Evolutionary conservation across 2,888 invertebrate species (phyloP).

Genomic region (Brachynemurus nebulosus): DNA sequence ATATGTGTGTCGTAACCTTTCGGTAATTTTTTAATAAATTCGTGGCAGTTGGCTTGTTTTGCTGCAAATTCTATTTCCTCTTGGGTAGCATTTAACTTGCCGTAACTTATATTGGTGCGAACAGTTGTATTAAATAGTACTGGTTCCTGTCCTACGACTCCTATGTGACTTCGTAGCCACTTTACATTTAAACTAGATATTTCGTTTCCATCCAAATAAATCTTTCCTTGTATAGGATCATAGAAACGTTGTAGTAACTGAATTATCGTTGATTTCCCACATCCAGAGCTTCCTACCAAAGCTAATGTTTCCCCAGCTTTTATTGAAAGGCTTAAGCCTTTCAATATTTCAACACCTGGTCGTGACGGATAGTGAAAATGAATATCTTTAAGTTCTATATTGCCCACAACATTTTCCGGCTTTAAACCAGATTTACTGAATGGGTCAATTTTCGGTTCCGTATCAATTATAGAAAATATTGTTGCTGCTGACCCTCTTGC

Average conservation of each 20-base stretch:
- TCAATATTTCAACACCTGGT: constrained; percentile 52
- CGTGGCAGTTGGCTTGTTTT: constrained; percentile 61
- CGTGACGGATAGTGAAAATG: constrained; percentile 67
- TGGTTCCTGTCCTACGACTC: constrained; percentile 80
- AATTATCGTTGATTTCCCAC: constrained; percentile 70
- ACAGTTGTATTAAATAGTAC: constrained; percentile 72
- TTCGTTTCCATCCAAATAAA: constrained; percentile 46
- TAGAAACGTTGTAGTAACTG: constrained; percentile 65
- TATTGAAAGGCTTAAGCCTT: constrained; percentile 47
- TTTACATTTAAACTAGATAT: constrained; percentile 53
- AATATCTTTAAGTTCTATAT: constrained; percentile 52
- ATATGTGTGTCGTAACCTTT: constrained; percentile 61
- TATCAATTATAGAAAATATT: constrained; percentile 59
- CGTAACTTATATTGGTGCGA: constrained; percentile 67
- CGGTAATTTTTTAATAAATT: constrained; percentile 58
- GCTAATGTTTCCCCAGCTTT: constrained; percentile 54
- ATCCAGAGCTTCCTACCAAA: constrained; percentile 59
- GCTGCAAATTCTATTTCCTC: constrained; percentile 56
- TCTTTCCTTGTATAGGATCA: constrained; percentile 43
- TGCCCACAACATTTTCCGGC: constrained; percentile 42
- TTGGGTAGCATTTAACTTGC: constrained; percentile 49
- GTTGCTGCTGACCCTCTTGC: constrained; percentile 59
- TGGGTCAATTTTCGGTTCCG: constrained; percentile 57
- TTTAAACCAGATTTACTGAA: constrained; percentile 44
- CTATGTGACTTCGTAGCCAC: constrained; percentile 63